These are phyloP conservation scores for Drosophila albomicans DNA, from an alignment of 1,140 invertebrate genomes.

Conservation along the genomic window DNA sequence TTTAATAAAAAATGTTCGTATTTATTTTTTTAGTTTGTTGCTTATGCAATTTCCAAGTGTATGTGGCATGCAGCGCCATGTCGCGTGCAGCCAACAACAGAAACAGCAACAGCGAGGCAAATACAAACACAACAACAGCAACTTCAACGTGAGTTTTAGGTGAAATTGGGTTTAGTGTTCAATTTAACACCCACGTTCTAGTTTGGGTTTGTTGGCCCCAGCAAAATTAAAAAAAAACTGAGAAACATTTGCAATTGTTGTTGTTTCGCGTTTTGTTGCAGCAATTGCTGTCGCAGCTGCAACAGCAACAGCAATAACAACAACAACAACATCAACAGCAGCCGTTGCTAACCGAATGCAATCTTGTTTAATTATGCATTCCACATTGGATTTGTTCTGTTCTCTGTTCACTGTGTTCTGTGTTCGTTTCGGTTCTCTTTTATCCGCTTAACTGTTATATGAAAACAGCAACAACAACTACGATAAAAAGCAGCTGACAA, in stretches of 20 bases:
- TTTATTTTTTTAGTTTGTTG: conserved; percentile 26
- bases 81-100: conserved; percentile 66
- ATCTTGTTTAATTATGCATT: conserved; percentile 79
- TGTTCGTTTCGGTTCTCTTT: conserved; percentile 15
- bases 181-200: conserved; percentile 82
- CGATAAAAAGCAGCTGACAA: conserved; percentile 30
- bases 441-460: conserved; percentile 40
- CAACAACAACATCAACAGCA: conserved; percentile 26
- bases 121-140: conserved; percentile 15
- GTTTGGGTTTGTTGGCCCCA: conserved; percentile 74
- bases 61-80: conserved; percentile 39
- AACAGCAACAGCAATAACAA: conserved; percentile 35
- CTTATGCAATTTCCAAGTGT: conserved; percentile 67
- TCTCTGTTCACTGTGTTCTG: background rate
- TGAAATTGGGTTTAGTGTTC: conserved; percentile 82
- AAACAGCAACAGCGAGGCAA: conserved; percentile 34
- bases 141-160: conserved; percentile 47
- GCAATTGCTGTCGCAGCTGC: conserved; percentile 38
- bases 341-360: conserved; percentile 53
- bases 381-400: conserved; percentile 62
- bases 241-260: conserved; percentile 39
- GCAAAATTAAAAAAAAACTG: conserved; percentile 9
- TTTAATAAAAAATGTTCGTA: conserved; percentile 9
- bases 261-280: conserved; percentile 44
- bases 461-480: conserved; percentile 17